A percentile compares a stretch with the other conserved stretches of the same genome.
These are phyloP conservation scores for Pherbina coryleti DNA, from an alignment of 2,888 invertebrate genomes.

Conservation along the genomic window DNA sequence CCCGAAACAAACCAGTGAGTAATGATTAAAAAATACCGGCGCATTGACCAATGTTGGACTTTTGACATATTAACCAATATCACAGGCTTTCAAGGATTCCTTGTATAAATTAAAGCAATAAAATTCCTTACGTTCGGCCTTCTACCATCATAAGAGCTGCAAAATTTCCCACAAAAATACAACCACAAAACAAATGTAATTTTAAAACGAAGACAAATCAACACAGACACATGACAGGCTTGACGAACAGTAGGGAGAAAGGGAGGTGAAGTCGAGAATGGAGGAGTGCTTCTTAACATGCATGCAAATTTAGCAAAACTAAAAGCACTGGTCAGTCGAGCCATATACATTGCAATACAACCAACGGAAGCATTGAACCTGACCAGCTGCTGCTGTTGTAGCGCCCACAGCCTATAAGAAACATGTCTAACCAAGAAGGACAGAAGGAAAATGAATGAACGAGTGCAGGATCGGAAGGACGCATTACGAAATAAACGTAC, in stretches of 20 bases:
- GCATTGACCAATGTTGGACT: too few relatives aligned
- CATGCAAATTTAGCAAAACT: slow-evolving; percentile 15
- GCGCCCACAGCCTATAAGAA: background rate
- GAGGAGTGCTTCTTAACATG: background rate
- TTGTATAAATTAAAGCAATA: too few relatives aligned
- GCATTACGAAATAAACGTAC: background rate
- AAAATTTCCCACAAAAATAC: background rate
- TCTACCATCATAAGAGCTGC: too few relatives aligned
- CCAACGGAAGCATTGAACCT: background rate
- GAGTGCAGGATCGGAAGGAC: background rate
- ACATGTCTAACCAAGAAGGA: too few relatives aligned
- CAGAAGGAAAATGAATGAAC: background rate
- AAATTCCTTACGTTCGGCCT: too few relatives aligned
- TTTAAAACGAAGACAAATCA: slow-evolving; percentile 1
- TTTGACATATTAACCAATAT: too few relatives aligned
- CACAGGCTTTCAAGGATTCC: too few relatives aligned
- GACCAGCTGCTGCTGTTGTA: background rate
- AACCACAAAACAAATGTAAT: slow-evolving; percentile 6
- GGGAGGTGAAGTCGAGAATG: too few relatives aligned
- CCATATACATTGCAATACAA: background rate
- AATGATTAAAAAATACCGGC: too few relatives aligned
- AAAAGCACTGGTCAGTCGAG: background rate
- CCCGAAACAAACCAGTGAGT: too few relatives aligned
- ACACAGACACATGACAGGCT: too few relatives aligned
- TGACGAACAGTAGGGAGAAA: too few relatives aligned